These are phyloP conservation scores for Lasiommata megera DNA, from an alignment of 2,888 invertebrate genomes.

Conservation along the genomic window DNA sequence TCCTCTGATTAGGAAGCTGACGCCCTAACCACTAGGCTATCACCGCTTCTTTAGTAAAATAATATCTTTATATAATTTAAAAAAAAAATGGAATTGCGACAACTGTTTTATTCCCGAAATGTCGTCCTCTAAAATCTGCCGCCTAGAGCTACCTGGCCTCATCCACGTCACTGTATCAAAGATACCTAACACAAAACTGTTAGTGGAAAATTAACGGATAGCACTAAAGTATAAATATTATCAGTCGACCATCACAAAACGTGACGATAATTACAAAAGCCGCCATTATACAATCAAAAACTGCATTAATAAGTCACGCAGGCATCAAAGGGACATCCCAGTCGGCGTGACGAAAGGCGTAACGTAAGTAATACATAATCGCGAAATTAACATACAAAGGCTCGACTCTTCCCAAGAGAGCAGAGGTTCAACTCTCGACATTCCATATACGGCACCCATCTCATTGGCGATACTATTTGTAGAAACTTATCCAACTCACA, in stretches of 20 bases:
- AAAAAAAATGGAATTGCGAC: no score
- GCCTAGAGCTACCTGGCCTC: no score
- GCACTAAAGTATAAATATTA: not conserved
- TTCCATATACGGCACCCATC: slow-evolving; percentile 26
- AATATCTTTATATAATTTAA: no score
- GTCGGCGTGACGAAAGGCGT: slow-evolving; percentile 30
- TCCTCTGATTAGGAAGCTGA: no score
- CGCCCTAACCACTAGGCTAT: no score
- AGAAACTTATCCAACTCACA: slow-evolving; percentile 23
- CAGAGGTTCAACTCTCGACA: slow-evolving; percentile 25
- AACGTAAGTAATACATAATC: slow-evolving; percentile 37
- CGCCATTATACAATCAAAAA: slow-evolving; percentile 19
- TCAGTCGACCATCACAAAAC: slow-evolving; percentile 1
- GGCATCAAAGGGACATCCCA: slow-evolving; percentile 26
- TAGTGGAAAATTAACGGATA: not conserved
- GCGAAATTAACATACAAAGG: slow-evolving; percentile 56
- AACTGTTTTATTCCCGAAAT: no score
- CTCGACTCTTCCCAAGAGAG: slow-evolving; percentile 40
- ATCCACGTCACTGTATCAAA: no score
- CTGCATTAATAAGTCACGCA: slow-evolving; percentile 32
- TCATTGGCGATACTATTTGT: slow-evolving; percentile 18
- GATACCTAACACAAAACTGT: not conserved
- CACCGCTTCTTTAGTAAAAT: no score
- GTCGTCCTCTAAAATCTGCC: no score
- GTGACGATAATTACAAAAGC: slow-evolving; percentile 11